Base-by-base conservation (phyloP, 2,888 invertebrate species). In the Argynnis bischoffii region DNA sequence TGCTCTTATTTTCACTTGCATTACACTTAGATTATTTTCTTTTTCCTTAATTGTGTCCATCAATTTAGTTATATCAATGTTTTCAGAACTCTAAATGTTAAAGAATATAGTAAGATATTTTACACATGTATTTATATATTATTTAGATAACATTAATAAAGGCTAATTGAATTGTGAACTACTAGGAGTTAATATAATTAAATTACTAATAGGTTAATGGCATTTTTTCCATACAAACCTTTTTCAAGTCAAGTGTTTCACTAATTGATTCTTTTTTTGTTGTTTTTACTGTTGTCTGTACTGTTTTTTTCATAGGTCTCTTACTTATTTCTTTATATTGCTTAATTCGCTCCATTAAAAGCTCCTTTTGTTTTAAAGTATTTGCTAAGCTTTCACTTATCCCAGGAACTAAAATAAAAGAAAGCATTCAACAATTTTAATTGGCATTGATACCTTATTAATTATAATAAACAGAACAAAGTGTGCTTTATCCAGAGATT, bases 21-120 rank as follows among this genome's bases (percentile, higher is more conserved):
- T 83, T 6, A 90, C 77, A 82, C 84, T 90, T 18, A 92, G 74
- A 35, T 81, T 79, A 78, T 89, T 91, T 72, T 92, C 92, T 76
- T 92, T 92, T 71, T 91, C 92, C 75, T 95, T 93, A n/a, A 96
- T 93, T 81, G 94, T 94, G 74, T 93, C 94, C 79, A 94, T 93
- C 69, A 97, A 89, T 78, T 96, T 87, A 46, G 72, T 73, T 47
- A 81, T 74, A 70, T 91, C 84, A 67, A 72, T 94, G 79, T 95
- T 84, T 56, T 82, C 83, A 74, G 76, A 67, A 74, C 73, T 74
- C 89, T 89, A 75, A 61, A 81, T 77, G 69, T 61, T 53, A 67
- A 50, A 64, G 8, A 26, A 51, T 51, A 53, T 6, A 11, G 13
- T 54, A 51, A 41, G 3, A 41, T 13, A 21, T 50, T n/a, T 16